Evolutionary conservation across 2,888 invertebrate species (phyloP), one percentile per base, ranked within the genome.

Genomic region (Lamproptera curius): DNA sequence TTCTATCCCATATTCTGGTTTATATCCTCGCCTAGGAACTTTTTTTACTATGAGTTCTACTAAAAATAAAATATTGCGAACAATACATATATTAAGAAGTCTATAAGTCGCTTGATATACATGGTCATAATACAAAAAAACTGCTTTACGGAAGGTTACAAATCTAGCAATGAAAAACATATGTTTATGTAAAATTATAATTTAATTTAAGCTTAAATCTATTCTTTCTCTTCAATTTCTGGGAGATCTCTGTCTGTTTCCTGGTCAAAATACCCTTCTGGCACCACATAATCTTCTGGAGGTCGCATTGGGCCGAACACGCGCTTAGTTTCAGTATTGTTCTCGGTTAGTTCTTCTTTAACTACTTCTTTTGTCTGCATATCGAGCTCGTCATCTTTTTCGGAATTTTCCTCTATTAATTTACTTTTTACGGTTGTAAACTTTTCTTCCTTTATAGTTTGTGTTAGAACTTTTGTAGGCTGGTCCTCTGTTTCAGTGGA

Each of bases 301-400:
- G 88, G 88, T 39, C 86, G 61, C 88, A 88, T 86, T 0, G 88
- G 88, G 1, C 88, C 88, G 39, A 75, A 86, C 1, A 79, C 59
- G 52, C 75, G 79, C 43, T 72, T 76, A 1, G 46, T 51, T 52
- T 58, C 49, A 38, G 8, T 49, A 31, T 31, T 31, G 11, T 31
- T n/a, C 45, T 53, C 46, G 35, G 43, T 41, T 28, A 23, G 53
- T 42, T 55, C 38, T 16, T 44, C 31, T 52, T 34, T 31, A n/a
- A 3, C n/a, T 41, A 42, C 38, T 41, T 53, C 44, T 42, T 38
- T 46, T 26, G 43, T 39, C 10, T 42, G 37, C 8, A 9, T 16
- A 31, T 16, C 10, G 53, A 35, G 23, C 40, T 16, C 31, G 17
- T 28, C 36, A 16, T 53, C 42, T 20, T 13, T 41, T 28, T 49